phyloP scores from a whole-genome alignment of 2,113 vertebrate genomes.

The Aramus guarauna region DNA sequence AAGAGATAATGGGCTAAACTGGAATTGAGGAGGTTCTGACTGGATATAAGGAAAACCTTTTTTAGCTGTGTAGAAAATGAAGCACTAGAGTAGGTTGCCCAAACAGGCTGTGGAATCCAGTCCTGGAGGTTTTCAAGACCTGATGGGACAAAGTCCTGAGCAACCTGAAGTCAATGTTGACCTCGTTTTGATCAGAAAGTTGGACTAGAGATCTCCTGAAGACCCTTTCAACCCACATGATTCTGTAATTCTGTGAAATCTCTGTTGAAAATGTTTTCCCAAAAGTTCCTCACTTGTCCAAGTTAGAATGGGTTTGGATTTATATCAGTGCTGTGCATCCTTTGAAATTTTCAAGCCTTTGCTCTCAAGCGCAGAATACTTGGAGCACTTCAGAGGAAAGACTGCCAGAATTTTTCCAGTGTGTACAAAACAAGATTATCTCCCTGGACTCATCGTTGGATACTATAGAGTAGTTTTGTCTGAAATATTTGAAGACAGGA shows the following conservation, averaged over 20 bases:
- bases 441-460: background rate
- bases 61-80: background rate
- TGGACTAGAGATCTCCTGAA: background rate
- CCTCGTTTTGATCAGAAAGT: background rate
- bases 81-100: background rate
- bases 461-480: background rate
- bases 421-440: constrained; percentile 2
- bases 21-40: background rate
- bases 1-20: background rate
- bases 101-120: background rate
- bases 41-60: background rate
- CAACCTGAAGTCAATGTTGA: background rate
- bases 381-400: background rate
- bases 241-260: background rate
- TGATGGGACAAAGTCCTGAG: background rate
- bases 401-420: background rate
- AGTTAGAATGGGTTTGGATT: background rate
- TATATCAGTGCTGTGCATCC: background rate
- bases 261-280: background rate
- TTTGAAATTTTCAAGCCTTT: background rate
- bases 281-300: background rate
- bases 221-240: background rate
- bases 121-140: background rate
- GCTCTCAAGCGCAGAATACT: background rate
- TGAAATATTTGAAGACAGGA: background rate